Evolutionary conservation across 2,888 invertebrate species (phyloP), one percentile per base, ranked within the genome.

Genomic region (Apodemia hepburni): DNA sequence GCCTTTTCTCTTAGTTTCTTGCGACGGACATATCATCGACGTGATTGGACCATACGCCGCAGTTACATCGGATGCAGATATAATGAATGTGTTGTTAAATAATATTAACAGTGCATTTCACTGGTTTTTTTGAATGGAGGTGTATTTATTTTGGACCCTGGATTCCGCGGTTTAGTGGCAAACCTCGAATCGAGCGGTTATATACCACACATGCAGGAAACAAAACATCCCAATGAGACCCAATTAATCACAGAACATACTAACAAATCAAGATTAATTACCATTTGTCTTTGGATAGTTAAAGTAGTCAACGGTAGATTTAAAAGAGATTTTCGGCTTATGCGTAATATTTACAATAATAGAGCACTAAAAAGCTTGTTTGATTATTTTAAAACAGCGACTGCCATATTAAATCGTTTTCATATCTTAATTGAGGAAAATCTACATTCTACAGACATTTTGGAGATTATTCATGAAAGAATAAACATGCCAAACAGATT

Each of bases 21-120:
- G 62, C 18, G 62, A 62, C 47, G 59, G 49, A 27, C 38, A 62
- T n/a, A 62, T 61, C 8, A 47, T 64, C 18, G 58, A 58, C 12
- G 61, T 58, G 1, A 49, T 35, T 12, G 64, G 61, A 58, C 61
- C 58, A 58, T 64, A 58, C 17, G 47, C 47, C 12, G 59, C 62
- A 3, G 15, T 12, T 9, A 51, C 18, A 4, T 51, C 49, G 1
- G 49, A 51, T 12, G 49, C 49, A 54, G 9, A 54, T 27, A 54
- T 54, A 27, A 54, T 54, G 11, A 12, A 27, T 27, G 27, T 6
- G 1, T 3, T 54, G 54, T 6, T 54, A 12, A 54, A 54, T 54
- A 54, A 22, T 22, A 5, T 2, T 3, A 12, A 22, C 54, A 51
- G 49, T 51, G 18, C 18, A 0, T 51, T 51, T 9, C 15, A 22